Evolutionary conservation across 2,113 vertebrate genomes (phyloP).

Genomic region (Rhombomys opimus): DNA sequence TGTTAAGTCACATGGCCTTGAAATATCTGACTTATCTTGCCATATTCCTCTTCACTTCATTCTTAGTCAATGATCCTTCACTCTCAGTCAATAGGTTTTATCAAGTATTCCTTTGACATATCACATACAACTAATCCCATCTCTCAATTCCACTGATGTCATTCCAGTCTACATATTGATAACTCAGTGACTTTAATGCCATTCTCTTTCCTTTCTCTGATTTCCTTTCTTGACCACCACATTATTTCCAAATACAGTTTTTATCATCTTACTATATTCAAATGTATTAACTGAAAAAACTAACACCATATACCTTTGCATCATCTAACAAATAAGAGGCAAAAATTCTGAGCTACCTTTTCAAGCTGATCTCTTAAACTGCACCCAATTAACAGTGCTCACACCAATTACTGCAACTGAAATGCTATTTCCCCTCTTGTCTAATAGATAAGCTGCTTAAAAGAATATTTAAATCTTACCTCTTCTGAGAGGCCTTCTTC

Average conservation of each 20-base stretch:
- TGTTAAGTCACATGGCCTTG: constrained; percentile 16
- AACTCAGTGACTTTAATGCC: not conserved
- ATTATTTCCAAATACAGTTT: constrained; percentile 58
- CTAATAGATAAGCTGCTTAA: constrained; percentile 40
- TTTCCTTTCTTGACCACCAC: not conserved
- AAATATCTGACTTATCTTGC: constrained; percentile 47
- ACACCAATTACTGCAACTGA: not conserved
- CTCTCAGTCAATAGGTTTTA: constrained; percentile 27
- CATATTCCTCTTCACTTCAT: constrained; percentile 5
- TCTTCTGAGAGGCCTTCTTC: constrained; percentile 63
- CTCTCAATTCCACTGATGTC: constrained; percentile 34
- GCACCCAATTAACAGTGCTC: not conserved
- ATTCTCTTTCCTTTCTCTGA: constrained; percentile 33
- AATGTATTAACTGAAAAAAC: not conserved
- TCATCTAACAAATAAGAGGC: constrained; percentile 38
- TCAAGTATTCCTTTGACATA: constrained; percentile 19
- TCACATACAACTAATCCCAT: not conserved
- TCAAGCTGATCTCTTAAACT: constrained; percentile 30
- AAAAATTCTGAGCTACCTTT: constrained; percentile 38
- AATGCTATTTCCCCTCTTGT: constrained; percentile 21
- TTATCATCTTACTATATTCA: constrained; percentile 19
- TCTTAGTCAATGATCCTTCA: constrained; percentile 38
- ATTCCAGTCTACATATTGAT: constrained; percentile 34
- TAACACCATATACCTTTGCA: constrained; percentile 15
- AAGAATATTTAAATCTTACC: constrained; percentile 65